Evolutionary conservation across 2,888 invertebrate genomes (phyloP), one percentile per base, ranked within the genome.

Genomic region (Microctonus aethiopoides): DNA sequence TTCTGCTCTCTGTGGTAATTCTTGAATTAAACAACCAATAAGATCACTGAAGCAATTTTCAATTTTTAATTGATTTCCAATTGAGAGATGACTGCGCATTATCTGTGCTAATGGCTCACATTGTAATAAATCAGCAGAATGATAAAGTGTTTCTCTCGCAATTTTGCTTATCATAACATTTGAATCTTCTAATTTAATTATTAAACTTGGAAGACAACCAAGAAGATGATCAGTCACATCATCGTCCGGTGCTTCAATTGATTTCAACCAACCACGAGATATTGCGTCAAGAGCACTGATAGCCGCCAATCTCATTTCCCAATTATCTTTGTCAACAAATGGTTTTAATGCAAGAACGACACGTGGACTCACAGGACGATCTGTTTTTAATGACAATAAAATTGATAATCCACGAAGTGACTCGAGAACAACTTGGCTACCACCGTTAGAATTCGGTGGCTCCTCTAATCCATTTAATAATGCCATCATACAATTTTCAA

Each of bases 381-480:
- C 77, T 0, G 77, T 80, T 60, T 80, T 78, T 13, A 78, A 76
- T 2, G 82, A 80, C 3, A 85, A 62, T 2, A 85, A 66, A 10
- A 81, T 71, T 1, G 83, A 77, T 22, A 85, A 77, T 0, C 85
- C 84, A 7, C 79, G 78, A 3, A 85, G 72, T 0, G 84, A 84
- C 36, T 85, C 84, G 0, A 85, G 72, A 52, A 83, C 78, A 0
- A 85, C 84, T 16, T 82, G 82, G 13, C 76, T 77, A 5, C 83
- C 82, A 0, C 83, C 83, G 29, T 81, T 79, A 4, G 75, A 76
- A 46, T 71, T 80, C 0, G 79, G 76, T 0, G 82, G 81, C 65
- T 84, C 84, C 72, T 84, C 84, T 34, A 85, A 67, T 10, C 84
- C 84, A 22, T 83, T 81, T n/a, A 84, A 70, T 22, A 85, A 73